Evolutionary conservation across 2,113 vertebrate genomes (phyloP).

Genomic region (Lycaon pictus): DNA sequence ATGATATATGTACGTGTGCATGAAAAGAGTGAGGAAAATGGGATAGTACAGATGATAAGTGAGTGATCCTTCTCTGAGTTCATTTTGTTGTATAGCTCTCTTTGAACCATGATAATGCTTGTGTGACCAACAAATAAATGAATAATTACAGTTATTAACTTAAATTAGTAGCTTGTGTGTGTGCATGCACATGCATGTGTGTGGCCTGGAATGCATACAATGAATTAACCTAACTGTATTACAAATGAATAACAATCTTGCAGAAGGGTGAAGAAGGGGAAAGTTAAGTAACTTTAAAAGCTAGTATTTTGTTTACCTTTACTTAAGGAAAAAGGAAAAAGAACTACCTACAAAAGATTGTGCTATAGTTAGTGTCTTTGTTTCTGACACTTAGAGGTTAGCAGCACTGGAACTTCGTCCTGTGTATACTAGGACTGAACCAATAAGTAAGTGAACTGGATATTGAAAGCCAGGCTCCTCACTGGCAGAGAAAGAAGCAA

Average conservation of each 20-base stretch:
- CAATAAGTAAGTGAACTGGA: neutral
- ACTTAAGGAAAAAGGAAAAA: neutral
- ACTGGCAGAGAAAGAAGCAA: neutral
- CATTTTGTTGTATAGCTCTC: neutral
- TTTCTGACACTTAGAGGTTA: neutral
- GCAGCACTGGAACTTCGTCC: neutral
- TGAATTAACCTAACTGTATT: neutral
- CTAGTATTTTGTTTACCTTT: neutral
- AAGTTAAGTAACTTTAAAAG: neutral
- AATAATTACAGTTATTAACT: neutral
- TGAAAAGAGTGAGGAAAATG: neutral
- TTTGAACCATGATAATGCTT: neutral
- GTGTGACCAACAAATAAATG: neutral
- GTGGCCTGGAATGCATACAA: neutral
- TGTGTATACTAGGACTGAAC: neutral
- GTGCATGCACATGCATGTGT: neutral
- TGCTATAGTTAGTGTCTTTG: neutral
- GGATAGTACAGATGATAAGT: neutral
- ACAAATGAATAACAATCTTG: neutral
- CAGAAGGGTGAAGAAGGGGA: neutral
- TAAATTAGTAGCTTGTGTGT: neutral
- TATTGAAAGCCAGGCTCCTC: neutral
- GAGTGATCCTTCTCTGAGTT: neutral
- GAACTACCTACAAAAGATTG: neutral
- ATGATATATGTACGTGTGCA: neutral